Conservation (phyloP, 2,888 invertebrate genomes). For the Drosophila hawaiiensis region DNA sequence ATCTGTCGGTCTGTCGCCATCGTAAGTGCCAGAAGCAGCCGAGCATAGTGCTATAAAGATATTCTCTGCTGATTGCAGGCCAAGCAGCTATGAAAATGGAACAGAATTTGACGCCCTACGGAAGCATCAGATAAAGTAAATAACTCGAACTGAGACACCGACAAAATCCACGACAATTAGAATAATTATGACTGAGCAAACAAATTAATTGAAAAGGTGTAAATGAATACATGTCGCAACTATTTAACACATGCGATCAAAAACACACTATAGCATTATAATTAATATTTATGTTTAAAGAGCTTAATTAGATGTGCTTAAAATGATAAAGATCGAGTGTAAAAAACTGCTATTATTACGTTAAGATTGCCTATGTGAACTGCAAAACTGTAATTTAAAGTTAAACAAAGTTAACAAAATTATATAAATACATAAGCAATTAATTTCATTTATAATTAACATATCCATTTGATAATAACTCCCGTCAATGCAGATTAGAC, state of each 20-base stretch:
- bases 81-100: conserved; percentile 58
- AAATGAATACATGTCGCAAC: conserved; percentile 6
- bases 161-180: conserved; percentile 9
- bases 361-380: neutral
- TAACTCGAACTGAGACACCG: conserved; percentile 13
- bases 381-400: neutral
- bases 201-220: conserved; percentile 30
- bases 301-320: neutral
- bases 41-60: conserved; percentile 70
- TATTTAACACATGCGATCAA: neutral
- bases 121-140: conserved; percentile 51
- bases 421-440: neutral
- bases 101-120: conserved; percentile 75
- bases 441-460: neutral
- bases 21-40: conserved; percentile 43
- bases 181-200: conserved; percentile 9
- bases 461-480: neutral
- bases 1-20: neutral
- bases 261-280: neutral
- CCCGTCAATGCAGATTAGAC: neutral
- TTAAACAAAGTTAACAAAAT: neutral
- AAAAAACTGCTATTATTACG: neutral
- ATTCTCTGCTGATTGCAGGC: conserved; percentile 52
- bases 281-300: neutral
- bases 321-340: neutral